Percentiles rank a stretch among this genome's conserved stretches.
Evolutionary conservation across 2,888 invertebrate species (phyloP).

Genomic region (Vesta saturnalis): DNA sequence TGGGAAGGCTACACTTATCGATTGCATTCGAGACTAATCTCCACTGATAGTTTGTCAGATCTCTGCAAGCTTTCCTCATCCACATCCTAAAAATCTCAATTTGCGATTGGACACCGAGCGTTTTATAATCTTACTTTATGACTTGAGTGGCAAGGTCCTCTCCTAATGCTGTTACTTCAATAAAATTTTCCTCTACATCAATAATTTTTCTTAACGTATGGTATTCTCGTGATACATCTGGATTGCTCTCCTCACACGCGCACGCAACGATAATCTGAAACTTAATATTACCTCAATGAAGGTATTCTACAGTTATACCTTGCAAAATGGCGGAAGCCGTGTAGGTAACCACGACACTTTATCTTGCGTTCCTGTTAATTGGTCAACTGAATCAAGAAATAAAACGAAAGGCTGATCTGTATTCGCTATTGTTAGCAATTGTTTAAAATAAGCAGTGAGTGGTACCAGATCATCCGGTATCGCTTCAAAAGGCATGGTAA

Average conservation of each 20-base stretch:
- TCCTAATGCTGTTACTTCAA: constrained; percentile 90
- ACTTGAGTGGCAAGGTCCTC: constrained; percentile 95
- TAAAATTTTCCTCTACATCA: constrained; percentile 87
- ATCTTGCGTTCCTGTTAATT: constrained; percentile 92
- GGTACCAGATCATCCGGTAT: constrained; percentile 97
- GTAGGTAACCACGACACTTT: constrained; percentile 97
- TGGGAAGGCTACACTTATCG: constrained; percentile 91
- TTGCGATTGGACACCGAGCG: neutral
- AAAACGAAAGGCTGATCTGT: constrained; percentile 87
- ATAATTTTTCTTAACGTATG: constrained; percentile 87
- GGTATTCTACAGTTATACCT: constrained; percentile 66
- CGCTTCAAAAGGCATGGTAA: constrained; percentile 88
- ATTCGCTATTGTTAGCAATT: constrained; percentile 84
- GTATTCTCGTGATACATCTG: constrained; percentile 88
- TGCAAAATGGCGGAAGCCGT: constrained; percentile 86
- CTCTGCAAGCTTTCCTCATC: constrained; percentile 90
- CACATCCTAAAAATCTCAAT: constrained; percentile 71
- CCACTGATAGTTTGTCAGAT: constrained; percentile 94
- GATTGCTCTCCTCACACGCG: constrained; percentile 87
- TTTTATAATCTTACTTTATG: constrained; percentile 69
- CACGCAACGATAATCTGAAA: constrained; percentile 86
- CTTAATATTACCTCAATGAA: neutral
- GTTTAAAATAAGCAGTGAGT: constrained; percentile 95
- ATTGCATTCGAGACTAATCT: constrained; percentile 93
- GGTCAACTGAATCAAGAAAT: constrained; percentile 96